A percentile compares a stretch with the other conserved stretches of the same genome.
These are phyloP conservation scores for Periophthalmus modestus DNA, from an alignment of 2,113 vertebrate species.

Conservation along the genomic window DNA sequence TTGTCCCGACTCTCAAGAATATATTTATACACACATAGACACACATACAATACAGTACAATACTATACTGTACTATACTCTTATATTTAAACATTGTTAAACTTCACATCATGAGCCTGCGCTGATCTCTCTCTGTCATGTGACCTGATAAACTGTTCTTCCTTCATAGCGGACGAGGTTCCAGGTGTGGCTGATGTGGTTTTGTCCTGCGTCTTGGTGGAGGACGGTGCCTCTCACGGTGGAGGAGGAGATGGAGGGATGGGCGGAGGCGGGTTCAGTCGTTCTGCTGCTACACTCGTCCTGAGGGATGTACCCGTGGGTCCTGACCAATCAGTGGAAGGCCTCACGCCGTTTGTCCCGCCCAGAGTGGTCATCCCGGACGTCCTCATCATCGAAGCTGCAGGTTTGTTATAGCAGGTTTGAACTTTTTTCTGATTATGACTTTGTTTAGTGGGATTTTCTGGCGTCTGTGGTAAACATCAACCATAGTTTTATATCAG, in stretches of 20 bases:
- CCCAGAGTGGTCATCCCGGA: conserved; percentile 56
- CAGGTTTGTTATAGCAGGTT: conserved; percentile 65
- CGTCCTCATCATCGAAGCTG: conserved; percentile 76
- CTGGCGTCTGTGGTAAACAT: no score
- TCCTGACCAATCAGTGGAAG: conserved; percentile 70
- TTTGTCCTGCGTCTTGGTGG: conserved; percentile 76
- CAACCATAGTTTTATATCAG: no score
- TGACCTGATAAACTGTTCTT: no score
- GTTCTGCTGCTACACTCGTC: conserved; percentile 75
- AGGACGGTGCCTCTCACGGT: conserved; percentile 59
- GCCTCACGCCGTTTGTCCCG: conserved; percentile 73
- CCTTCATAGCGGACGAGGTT: conserved; percentile 46
- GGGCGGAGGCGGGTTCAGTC: conserved; percentile 43
- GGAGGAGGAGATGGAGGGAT: conserved; percentile 38
- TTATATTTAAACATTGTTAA: no score
- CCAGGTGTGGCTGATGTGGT: conserved; percentile 82
- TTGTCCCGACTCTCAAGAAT: no score
- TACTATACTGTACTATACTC: no score
- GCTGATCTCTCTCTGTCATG: no score
- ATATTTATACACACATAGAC: no score
- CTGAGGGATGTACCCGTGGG: conserved; percentile 70
- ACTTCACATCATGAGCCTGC: no score
- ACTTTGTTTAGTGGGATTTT: no score
- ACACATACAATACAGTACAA: no score
- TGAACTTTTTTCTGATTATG: not conserved